A percentile compares a stretch with the other conserved stretches of the same genome.
These are phyloP conservation scores for Morbakka virulenta DNA, from an alignment of 30 jellyfish, hydroid and myxozoan species.

Conservation along the genomic window DNA sequence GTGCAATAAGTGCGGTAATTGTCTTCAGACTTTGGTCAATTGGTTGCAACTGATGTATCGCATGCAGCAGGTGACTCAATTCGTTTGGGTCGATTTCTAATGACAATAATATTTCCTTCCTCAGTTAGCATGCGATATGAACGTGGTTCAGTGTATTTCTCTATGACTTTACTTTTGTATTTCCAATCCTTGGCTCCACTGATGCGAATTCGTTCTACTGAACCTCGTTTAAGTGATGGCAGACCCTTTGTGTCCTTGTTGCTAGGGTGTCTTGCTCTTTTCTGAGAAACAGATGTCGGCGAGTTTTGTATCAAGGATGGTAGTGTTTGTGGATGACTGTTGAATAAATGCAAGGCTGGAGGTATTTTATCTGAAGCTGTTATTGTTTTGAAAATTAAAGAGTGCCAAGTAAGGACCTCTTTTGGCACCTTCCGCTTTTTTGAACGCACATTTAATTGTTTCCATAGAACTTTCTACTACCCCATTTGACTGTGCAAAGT, in stretches of 20 bases:
- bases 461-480: constrained; percentile 39
- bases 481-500: constrained; percentile 37
- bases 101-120: constrained; percentile 13
- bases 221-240: constrained; percentile 20
- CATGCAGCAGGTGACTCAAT: constrained; percentile 25
- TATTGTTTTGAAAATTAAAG: no score
- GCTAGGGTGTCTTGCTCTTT: background rate
- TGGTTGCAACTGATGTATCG: constrained; percentile 8
- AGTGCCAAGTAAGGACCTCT: constrained; percentile 40
- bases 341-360: constrained; percentile 30
- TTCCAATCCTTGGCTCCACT: constrained; percentile 8
- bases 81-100: constrained; percentile 34
- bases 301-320: constrained; percentile 23
- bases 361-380: constrained; percentile 25
- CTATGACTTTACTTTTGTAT: constrained; percentile 10
- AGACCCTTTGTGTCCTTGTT: constrained; percentile 25
- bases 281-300: constrained; percentile 1
- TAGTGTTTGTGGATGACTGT: constrained; percentile 28
- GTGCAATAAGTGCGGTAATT: background rate
- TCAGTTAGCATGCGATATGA: constrained; percentile 9
- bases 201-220: constrained; percentile 16
- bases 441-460: constrained; percentile 33
- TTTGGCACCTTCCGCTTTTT: constrained; percentile 16
- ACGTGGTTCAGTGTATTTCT: constrained; percentile 20
- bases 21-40: constrained; percentile 19